Base-by-base conservation (phyloP, 2,888 invertebrate species). In the Rhodophaea formosa region DNA sequence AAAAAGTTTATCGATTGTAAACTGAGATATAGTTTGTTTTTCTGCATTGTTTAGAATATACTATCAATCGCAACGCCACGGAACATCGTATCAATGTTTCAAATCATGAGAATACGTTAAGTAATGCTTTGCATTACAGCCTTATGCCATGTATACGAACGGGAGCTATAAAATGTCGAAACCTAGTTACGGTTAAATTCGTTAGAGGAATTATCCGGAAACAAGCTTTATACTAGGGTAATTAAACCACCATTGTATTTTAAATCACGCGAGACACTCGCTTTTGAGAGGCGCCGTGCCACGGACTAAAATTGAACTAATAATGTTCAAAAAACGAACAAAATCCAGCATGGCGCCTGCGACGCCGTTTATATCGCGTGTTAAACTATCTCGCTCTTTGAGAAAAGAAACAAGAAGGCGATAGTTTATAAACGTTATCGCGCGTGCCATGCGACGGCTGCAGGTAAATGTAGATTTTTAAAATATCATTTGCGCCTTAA, bases 131-230 rank as follows among this genome's bases (percentile, higher is more conserved):
- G 82, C 86, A 88, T 91, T 88, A 82, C 91, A 92, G 94, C 94
- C 94, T 94, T 94, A 94, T 92, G 91, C 92, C 92, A 93, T 93
- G 94, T 94, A 94, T 94, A 94, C 94, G 94, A 93, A 80, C 74
- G 84, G 80, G 74, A 78, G 82, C 89, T 82, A 81, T 75, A 75
- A 75, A 79, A 79, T 75, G 79, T 82, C 80, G 77, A 82, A 81
- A 79, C 81, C 80, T 84, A 80, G 82, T 82, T 80, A 72, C 76
- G 79, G 76, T 80, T 75, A 73, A 71, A 76, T 80, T 70, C 71
- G 71, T 78, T 80, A 80, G 80, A 75, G 72, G 71, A 74, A 70
- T 81, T 82, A 83, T 80, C 86, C 82, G 80, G 49, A 77, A 78
- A 79, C 79, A 86, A 89, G 90, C 90, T 90, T 90, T 90, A 90